Evolutionary conservation across 2,888 invertebrate genomes (phyloP), one percentile per base, ranked within the genome.

Genomic region (Papilio elwesi): DNA sequence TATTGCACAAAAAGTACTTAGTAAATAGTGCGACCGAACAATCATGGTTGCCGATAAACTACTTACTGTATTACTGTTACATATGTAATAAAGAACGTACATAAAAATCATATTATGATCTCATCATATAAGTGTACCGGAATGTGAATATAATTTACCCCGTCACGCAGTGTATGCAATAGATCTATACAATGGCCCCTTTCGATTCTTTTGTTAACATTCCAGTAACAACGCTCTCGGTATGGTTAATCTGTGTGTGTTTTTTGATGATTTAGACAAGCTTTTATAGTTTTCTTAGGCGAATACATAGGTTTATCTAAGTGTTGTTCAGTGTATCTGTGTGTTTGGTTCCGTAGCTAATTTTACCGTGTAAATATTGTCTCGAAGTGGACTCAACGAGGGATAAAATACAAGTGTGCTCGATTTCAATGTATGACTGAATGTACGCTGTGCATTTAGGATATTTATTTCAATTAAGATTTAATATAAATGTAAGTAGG

Each of bases 1-100:
- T 89, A 86, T 87, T 92, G 93, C 93, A 93, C 93, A 93, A 93
- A 91, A 90, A 88, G 92, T 93, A 93, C 92, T 92, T 93, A 93
- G 88, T 85, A 83, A 62, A 81, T 84, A 83, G 75, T 85, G 86
- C 83, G 87, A 84, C 82, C 82, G 83, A 82, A 80, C 80, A 81
- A 83, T 76, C 74, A 74, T 73, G 81, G 83, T 85, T 83, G 86
- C 87, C 85, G 81, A 78, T 82, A 71, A 84, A 79, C 83, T 86
- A 86, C 74, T 77, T 74, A 55, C 57, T 36, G 36, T 59, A 74
- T 71, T 53, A 64, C 36, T 26, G 38, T 66, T 74, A 83, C 81
- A 78, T 85, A 82, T 81, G 82, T 84, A 81, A 87, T 85, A 84
- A 81, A 80, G 85, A 83, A 82, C 79, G 83, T 89, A 85, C 84